Evolutionary conservation across 2,888 invertebrate species (phyloP).

Genomic region (Pilophorus perplexus): DNA sequence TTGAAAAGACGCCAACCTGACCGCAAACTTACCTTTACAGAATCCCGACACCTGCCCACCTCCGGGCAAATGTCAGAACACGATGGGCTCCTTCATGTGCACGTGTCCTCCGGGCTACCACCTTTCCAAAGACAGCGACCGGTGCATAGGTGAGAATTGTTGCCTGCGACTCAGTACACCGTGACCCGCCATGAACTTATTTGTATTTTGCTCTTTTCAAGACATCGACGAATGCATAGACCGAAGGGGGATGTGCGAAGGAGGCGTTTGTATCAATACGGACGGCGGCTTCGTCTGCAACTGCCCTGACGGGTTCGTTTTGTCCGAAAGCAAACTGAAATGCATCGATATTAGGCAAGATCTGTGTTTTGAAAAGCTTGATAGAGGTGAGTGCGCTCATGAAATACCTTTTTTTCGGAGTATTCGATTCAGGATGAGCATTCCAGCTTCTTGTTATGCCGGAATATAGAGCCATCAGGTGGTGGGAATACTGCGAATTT

Average conservation of each 20-base stretch:
- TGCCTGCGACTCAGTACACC: too few species aligned
- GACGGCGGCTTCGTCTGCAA: slow-evolving; percentile 80
- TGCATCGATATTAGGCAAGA: slow-evolving; percentile 76
- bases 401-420: too few species aligned
- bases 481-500: too few species aligned
- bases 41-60: slow-evolving; percentile 61
- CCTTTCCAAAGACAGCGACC: slow-evolving; percentile 61
- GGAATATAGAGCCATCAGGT: too few species aligned
- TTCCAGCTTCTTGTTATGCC: too few species aligned
- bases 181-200: background rate
- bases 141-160: slow-evolving; percentile 57
- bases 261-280: slow-evolving; percentile 77
- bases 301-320: slow-evolving; percentile 71
- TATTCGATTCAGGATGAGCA: background rate
- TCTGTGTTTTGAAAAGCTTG: slow-evolving; percentile 64
- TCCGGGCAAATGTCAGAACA: slow-evolving; percentile 66
- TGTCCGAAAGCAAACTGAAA: slow-evolving; percentile 65
- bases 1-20: too few species aligned
- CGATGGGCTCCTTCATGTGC: slow-evolving; percentile 70
- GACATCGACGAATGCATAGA: slow-evolving; percentile 79
- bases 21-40: too few species aligned
- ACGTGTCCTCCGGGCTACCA: slow-evolving; percentile 77
- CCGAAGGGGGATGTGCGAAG: slow-evolving; percentile 69
- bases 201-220: slow-evolving; percentile 52
- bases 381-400: slow-evolving; percentile 50